A percentile compares a stretch with the other conserved stretches of the same genome.
phyloP scores from a whole-genome alignment of 2,888 invertebrate species.

The Drosophila ezoana region DNA sequence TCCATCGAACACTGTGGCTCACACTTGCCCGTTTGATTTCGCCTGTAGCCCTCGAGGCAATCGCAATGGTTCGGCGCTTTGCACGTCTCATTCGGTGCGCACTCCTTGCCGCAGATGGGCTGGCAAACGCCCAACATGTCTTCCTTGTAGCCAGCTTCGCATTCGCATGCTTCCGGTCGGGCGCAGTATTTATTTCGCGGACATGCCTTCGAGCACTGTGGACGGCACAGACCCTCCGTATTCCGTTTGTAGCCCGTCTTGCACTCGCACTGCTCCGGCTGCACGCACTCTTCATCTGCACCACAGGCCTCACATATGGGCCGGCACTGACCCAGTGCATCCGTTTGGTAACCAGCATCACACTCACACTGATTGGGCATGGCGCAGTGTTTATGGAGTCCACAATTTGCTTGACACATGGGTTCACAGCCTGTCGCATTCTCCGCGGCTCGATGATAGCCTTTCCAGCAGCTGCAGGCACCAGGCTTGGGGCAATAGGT shows the following conservation, averaged over 20 bases:
- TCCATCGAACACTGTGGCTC: background rate
- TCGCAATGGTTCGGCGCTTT: background rate
- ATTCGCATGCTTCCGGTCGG: constrained; percentile 16
- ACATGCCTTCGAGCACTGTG: constrained; percentile 7
- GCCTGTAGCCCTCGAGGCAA: constrained; percentile 11
- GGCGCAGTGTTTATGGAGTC: constrained; percentile 71
- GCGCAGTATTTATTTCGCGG: constrained; percentile 18
- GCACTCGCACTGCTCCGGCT: constrained; percentile 5
- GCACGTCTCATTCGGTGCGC: constrained; percentile 6
- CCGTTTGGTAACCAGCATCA: constrained; percentile 23
- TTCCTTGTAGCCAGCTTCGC: constrained; percentile 11
- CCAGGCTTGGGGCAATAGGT: constrained; percentile 88
- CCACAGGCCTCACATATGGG: constrained; percentile 24
- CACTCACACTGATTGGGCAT: constrained; percentile 73
- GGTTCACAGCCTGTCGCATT: constrained; percentile 24
- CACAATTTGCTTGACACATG: constrained; percentile 37
- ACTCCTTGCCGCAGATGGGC: constrained; percentile 1
- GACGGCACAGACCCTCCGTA: constrained; percentile 1
- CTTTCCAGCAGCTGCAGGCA: constrained; percentile 88
- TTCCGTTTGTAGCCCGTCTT: constrained; percentile 10
- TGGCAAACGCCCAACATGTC: constrained; percentile 6
- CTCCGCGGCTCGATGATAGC: constrained; percentile 83
- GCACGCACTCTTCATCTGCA: background rate
- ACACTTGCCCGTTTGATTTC: constrained; percentile 1
- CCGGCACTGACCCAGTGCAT: constrained; percentile 5